A percentile compares a stretch with the other conserved stretches of the same genome.
phyloP scores from a whole-genome alignment of 53 echinoderm and acorn worm genomes.

The Patiria pectinifera region DNA sequence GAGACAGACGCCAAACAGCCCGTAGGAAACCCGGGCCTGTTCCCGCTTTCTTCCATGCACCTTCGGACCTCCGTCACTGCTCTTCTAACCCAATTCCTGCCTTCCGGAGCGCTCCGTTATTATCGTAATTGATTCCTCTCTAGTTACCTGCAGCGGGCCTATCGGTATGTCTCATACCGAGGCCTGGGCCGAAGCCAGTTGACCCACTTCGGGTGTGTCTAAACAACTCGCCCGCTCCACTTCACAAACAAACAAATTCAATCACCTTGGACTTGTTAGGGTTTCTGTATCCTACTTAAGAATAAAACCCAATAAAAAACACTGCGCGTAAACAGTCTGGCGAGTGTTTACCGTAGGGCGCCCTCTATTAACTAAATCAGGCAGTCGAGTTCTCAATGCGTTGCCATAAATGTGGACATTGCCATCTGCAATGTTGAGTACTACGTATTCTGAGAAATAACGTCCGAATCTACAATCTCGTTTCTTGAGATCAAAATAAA shows the following conservation, averaged over 20 bases:
- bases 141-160: constrained; percentile 2
- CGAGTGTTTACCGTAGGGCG: background rate
- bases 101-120: constrained; percentile 21
- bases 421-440: too few species aligned
- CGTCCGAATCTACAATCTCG: too few species aligned
- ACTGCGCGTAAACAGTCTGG: background rate
- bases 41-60: background rate
- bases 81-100: constrained; percentile 21
- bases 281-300: background rate
- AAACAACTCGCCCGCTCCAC: background rate
- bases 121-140: constrained; percentile 11
- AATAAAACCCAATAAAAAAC: background rate
- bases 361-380: background rate
- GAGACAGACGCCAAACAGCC: constrained; percentile 20
- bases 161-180: background rate
- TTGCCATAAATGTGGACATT: too few species aligned
- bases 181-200: background rate
- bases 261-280: background rate
- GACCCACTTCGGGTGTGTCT: constrained; percentile 26
- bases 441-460: too few species aligned
- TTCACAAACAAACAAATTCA: background rate
- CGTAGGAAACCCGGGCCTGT: background rate
- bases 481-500: too few species aligned
- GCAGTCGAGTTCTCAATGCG: too few species aligned
- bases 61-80: background rate